Percentiles rank a stretch among this genome's conserved stretches.
Conservation (phyloP, 2,113 vertebrate genomes). For the Penelope pileata region DNA sequence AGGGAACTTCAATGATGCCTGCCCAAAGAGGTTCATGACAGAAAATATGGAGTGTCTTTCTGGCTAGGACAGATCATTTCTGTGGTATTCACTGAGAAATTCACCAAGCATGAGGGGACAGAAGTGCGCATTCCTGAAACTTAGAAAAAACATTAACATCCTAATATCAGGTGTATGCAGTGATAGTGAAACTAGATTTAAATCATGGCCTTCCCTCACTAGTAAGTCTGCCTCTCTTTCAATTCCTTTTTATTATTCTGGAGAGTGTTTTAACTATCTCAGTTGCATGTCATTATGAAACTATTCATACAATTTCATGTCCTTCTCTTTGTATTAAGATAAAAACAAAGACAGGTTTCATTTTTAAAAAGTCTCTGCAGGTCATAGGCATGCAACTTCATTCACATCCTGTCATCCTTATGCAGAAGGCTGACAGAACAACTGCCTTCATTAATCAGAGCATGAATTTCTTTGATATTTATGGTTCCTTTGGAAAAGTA, state of each 20-base stretch:
- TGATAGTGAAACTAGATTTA: neutral
- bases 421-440: neutral
- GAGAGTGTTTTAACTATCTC: neutral
- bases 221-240: neutral
- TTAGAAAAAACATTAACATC: neutral
- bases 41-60: neutral
- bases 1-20: neutral
- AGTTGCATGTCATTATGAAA: neutral
- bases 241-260: neutral
- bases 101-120: neutral
- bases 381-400: neutral
- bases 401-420: neutral
- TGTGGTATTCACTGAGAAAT: neutral
- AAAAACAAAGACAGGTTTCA: neutral
- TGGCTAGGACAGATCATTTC: neutral
- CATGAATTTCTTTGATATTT: neutral
- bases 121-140: neutral
- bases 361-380: neutral
- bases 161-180: neutral
- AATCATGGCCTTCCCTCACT: neutral
- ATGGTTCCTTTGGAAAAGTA: neutral
- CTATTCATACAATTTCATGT: neutral
- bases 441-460: neutral
- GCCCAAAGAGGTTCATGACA: neutral
- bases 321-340: neutral